Percentiles rank a stretch among this genome's conserved stretches.
phyloP scores from a whole-genome alignment of 1,140 invertebrate genomes.

The Trachymyrmex septentrionalis region DNA sequence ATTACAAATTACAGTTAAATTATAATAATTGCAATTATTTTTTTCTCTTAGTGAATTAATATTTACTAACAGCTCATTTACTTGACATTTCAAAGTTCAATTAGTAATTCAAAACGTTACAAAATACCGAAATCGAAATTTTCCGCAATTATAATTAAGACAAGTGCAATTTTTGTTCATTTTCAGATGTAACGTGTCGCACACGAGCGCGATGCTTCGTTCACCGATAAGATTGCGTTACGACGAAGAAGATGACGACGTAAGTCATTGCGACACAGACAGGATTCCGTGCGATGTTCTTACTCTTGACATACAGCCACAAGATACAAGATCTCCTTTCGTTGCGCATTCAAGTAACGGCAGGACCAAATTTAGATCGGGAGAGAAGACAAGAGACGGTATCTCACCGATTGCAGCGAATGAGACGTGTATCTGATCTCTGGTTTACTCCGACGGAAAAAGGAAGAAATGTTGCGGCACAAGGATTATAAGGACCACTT shows the following conservation, averaged over 20 bases:
- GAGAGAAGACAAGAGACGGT: neutral
- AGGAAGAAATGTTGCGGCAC: neutral
- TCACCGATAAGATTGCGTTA: slow-evolving; percentile 17
- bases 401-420: neutral
- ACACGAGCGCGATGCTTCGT: neutral
- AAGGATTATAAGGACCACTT: neutral
- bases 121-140: neutral
- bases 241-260: slow-evolving; percentile 11
- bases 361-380: slow-evolving; percentile 5
- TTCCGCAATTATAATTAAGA: neutral
- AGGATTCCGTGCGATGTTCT: neutral
- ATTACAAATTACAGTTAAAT: no score
- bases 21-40: no score
- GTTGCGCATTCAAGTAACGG: slow-evolving; percentile 31
- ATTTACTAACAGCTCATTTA: neutral
- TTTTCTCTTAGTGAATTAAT: neutral
- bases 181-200: slow-evolving; percentile 32
- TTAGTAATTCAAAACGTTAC: neutral
- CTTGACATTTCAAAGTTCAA: neutral
- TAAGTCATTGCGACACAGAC: neutral
- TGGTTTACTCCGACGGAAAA: neutral
- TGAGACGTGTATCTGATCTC: slow-evolving; percentile 64
- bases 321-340: slow-evolving; percentile 14
- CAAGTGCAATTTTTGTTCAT: neutral
- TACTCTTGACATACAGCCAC: neutral